Evolutionary conservation across 2,113 vertebrate genomes (phyloP), one percentile per base, ranked within the genome.

Genomic region (Pseudopipra pipra): DNA sequence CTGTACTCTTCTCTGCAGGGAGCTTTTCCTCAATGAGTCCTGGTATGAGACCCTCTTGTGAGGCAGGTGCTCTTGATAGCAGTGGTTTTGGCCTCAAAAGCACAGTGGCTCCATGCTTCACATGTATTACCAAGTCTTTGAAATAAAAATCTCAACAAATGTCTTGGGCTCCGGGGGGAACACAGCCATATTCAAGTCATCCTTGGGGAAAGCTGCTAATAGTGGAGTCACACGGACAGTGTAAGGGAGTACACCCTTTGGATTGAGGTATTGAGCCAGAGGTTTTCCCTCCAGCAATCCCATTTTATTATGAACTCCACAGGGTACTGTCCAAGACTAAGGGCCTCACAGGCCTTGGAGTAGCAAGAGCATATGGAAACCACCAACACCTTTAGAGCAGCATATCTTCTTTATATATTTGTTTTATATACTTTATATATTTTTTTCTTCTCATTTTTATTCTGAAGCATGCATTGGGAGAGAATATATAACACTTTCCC

Each of bases 311-410:
- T 5, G 8, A 82, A 67, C 28, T 79, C 33, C 31, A 11, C 55
- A 28, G 37, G 10, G 8, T 68, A 44, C 14, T 73, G 35, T 41
- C 37, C 37, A 58, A 58, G 15, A 56, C 20, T 49, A 56, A 88
- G 22, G 12, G 11, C 18, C 5, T 86, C 16, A 30, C 12, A 66
- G 20, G 10, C 22, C 13, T 85, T 39, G 66, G 37, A 63, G 16
- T n/a, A 0, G 0, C 47, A 90, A 49, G 17, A 81, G 28, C 19
- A 5, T 49, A 17, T 70, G 24, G 49, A 61, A 51, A 66, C 33
- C 24, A 46, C 2, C 12, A 51, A 7, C 14, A 14, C 4, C 18
- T 81, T 73, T 14, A 81, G 20, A 79, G 14, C 11, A 78, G 3
- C 14, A n/a, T 10, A 21, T 5, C 9, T 92, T 78, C 30, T 71